A percentile compares a stretch with the other conserved stretches of the same genome.
Conservation (phyloP, 2,888 invertebrate genomes). For the Amphipoea oculea region DNA sequence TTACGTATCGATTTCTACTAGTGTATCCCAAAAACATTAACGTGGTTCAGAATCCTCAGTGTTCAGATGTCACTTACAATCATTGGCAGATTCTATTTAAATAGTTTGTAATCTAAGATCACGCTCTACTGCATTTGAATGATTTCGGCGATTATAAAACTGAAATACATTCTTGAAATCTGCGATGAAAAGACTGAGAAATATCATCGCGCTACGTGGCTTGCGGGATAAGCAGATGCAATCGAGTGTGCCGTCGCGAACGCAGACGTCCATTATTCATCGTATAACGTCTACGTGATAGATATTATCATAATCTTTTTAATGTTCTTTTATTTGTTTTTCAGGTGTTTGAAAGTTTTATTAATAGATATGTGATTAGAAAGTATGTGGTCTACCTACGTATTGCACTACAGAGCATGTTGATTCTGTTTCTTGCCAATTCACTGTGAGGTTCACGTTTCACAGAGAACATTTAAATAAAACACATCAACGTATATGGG, state of each 20-base stretch:
- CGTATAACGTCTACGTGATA: constrained; percentile 7
- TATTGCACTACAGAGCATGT: no score
- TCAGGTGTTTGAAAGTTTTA: not conserved
- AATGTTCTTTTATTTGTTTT: not conserved
- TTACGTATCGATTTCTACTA: no score
- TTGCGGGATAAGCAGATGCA: constrained; percentile 37
- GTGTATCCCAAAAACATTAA: not conserved
- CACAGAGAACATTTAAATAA: not conserved
- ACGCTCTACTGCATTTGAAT: constrained; percentile 7
- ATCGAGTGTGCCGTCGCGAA: constrained; percentile 19
- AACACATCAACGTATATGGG: no score
- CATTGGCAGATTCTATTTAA: not conserved
- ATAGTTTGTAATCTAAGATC: constrained; percentile 1
- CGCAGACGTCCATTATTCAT: constrained; percentile 33
- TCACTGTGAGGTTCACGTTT: not conserved
- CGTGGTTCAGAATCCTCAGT: not conserved
- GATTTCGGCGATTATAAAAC: constrained; percentile 12
- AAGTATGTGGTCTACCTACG: not conserved
- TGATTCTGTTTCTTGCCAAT: not conserved
- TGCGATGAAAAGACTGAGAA: constrained; percentile 25
- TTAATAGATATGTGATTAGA: not conserved
- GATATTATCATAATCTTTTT: constrained; percentile 6
- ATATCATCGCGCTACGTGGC: constrained; percentile 35
- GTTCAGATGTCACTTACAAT: not conserved
- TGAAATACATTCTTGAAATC: constrained; percentile 18